These are phyloP conservation scores for Chelonoidis abingdonii DNA, from an alignment of 2,113 vertebrate species.

Conservation along the genomic window DNA sequence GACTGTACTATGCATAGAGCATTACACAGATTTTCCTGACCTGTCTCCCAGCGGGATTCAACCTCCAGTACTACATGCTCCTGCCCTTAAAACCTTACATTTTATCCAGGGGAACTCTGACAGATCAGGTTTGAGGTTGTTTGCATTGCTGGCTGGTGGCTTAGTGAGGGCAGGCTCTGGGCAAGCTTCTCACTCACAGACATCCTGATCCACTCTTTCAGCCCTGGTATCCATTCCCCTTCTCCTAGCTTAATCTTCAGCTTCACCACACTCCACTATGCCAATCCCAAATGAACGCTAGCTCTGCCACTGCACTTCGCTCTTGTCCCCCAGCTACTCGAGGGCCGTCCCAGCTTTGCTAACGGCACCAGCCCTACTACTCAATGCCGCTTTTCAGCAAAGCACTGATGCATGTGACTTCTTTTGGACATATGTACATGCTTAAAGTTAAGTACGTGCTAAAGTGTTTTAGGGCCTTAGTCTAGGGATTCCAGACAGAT, in stretches of 20 bases:
- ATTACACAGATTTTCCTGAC: not conserved
- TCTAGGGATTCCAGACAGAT: not conserved
- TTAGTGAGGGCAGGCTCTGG: not conserved
- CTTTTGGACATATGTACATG: not conserved
- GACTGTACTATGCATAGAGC: not conserved
- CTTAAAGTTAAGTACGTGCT: constrained; percentile 2
- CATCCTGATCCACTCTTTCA: not conserved
- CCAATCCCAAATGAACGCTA: not conserved
- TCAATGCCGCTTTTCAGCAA: not conserved
- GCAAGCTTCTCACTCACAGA: rapidly evolving
- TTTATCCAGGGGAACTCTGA: not conserved
- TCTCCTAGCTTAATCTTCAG: not conserved
- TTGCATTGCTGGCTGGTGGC: not conserved
- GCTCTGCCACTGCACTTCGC: not conserved
- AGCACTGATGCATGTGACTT: not conserved
- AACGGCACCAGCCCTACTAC: not conserved
- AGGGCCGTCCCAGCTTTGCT: not conserved
- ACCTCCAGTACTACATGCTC: rapidly evolving
- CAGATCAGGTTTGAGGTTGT: not conserved
- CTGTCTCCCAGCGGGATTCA: not conserved
- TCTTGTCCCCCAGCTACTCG: rapidly evolving
- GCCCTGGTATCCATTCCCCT: not conserved
- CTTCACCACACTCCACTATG: rapidly evolving
- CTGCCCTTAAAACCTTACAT: not conserved
- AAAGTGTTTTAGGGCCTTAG: not conserved